Base-by-base conservation (phyloP, 35 echinoderm and acorn worm genomes). In the Holothuria glaberrima region DNA sequence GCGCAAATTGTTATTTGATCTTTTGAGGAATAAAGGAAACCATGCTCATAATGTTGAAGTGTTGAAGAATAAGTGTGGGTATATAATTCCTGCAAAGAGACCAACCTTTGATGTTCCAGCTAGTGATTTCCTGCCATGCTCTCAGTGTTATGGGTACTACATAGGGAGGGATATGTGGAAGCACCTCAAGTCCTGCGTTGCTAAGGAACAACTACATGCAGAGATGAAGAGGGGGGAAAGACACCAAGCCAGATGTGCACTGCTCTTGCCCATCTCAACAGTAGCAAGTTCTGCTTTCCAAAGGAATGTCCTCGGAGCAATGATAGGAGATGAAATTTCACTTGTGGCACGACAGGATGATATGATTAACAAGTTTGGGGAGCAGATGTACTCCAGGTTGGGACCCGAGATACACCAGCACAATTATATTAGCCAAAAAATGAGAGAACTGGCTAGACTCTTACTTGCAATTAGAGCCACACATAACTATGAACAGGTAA, bases 41-140 rank as follows among this genome's bases (percentile, higher is more conserved):
- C 92, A 94, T 94, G 77, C 78, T 17, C 92, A 94, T 63, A 94
- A 94, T 35, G 5, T 90, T 36, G 44, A 87, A 31, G 92, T 91
- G 25, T 48, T 94, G 25, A 90, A 64, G 56, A 28, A 75, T 30
- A 70, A 65, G 9, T 64, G 56, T 13, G 92, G 92, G 36, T 68
- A 58, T 16, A 27, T 94, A 33, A 91, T 94, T 63, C 92, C 92
- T 4, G 81, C 44, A 5, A 94, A 91, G 60, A 35, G 92, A 63
- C 92, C 88, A 65, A 73, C 88, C 13, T 86, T 65, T 71, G 50
- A 62, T 17, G 86, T 88, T 31, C 44, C 78, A 48, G 76, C 54
- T 12, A 66, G 28, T 10, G 57, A 61, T 20, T 94, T 52, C 81
- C 24, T 90, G 48, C 92, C 92, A 57, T 94, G 92, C 60, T 30